phyloP scores from a whole-genome alignment of 2,888 invertebrate species.

The Cryptus viduatorius region DNA sequence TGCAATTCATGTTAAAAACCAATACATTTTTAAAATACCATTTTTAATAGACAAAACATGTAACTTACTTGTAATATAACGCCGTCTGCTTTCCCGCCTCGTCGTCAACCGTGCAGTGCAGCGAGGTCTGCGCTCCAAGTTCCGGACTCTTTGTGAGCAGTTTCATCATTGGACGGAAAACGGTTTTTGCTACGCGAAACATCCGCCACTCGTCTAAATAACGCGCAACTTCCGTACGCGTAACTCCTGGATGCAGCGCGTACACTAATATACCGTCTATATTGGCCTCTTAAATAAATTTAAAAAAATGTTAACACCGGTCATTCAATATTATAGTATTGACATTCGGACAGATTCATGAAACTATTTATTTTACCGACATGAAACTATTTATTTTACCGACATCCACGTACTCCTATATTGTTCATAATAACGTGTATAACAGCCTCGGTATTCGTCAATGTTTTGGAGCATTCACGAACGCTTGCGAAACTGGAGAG shows the following conservation, averaged over 20 bases:
- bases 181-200: constrained; percentile 85
- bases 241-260: constrained; percentile 91
- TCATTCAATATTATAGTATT: background rate
- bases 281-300: constrained; percentile 69
- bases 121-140: constrained; percentile 91
- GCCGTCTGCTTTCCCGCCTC: constrained; percentile 88
- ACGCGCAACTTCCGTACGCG: constrained; percentile 91
- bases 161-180: constrained; percentile 82
- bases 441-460: constrained; percentile 85
- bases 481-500: constrained; percentile 87
- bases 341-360: too few relatives aligned
- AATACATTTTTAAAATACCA: too few relatives aligned
- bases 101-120: constrained; percentile 90
- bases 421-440: constrained; percentile 90
- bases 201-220: constrained; percentile 84
- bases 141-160: constrained; percentile 87
- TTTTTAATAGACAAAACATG: background rate
- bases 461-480: constrained; percentile 86
- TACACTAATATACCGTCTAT: constrained; percentile 88
- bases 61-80: constrained; percentile 86
- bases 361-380: too few relatives aligned
- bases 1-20: too few relatives aligned
- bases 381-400: too few relatives aligned
- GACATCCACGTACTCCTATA: constrained; percentile 90
- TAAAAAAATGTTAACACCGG: background rate